These are phyloP conservation scores for Diaperis boleti DNA, from an alignment of 2,888 invertebrate species.

Conservation along the genomic window DNA sequence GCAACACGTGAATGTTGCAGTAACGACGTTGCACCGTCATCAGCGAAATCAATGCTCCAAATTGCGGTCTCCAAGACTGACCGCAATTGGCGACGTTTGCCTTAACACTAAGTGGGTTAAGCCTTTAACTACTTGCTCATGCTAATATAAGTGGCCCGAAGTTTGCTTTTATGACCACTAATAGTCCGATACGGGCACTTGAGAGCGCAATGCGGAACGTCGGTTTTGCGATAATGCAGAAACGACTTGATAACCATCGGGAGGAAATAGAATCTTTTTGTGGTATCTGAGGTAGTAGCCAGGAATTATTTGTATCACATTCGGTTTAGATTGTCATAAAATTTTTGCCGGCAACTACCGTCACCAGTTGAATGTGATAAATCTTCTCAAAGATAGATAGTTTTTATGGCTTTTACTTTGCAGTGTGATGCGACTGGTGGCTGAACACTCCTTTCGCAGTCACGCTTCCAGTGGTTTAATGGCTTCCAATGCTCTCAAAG, in stretches of 20 bases:
- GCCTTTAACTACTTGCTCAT: slow-evolving; percentile 45
- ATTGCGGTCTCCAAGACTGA: slow-evolving; percentile 14
- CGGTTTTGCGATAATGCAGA: slow-evolving; percentile 12
- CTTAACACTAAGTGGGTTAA: slow-evolving; percentile 44
- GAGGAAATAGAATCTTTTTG: background rate
- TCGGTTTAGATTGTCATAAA: too few species aligned
- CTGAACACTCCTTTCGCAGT: too few species aligned
- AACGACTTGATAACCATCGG: background rate
- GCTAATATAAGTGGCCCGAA: slow-evolving; percentile 53
- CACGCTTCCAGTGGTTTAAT: too few species aligned
- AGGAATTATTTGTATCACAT: too few species aligned
- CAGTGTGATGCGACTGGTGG: too few species aligned
- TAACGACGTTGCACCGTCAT: background rate
- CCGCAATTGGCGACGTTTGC: slow-evolving; percentile 35
- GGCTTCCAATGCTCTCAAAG: too few species aligned
- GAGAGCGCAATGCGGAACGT: slow-evolving; percentile 20
- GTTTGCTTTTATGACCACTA: slow-evolving; percentile 55
- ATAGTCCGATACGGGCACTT: slow-evolving; percentile 49
- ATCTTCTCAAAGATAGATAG: too few species aligned
- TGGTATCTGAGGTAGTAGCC: too few species aligned
- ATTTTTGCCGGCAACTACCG: too few species aligned
- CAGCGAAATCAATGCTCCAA: slow-evolving; percentile 11
- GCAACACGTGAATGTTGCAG: slow-evolving; percentile 42
- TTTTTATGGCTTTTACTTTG: too few species aligned
- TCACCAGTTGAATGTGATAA: too few species aligned